These are phyloP conservation scores for Crocidura indochinensis DNA, from an alignment of 2,797 vertebrate genomes.

Conservation along the genomic window DNA sequence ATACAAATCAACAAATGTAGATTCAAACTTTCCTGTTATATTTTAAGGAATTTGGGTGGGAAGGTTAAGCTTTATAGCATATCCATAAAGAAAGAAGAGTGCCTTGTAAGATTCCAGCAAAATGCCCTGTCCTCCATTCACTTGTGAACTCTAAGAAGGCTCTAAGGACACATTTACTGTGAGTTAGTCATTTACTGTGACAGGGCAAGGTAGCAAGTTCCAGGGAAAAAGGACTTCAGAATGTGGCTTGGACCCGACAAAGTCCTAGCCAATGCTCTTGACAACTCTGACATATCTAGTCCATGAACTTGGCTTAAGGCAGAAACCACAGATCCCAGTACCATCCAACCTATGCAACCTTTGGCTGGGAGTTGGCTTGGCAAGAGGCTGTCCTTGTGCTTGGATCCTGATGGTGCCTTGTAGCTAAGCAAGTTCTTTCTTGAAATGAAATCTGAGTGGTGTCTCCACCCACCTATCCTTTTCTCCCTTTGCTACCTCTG, in stretches of 20 bases:
- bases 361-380: background rate
- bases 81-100: background rate
- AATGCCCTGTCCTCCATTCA: background rate
- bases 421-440: background rate
- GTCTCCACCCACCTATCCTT: accelerated
- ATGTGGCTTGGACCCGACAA: background rate
- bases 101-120: background rate
- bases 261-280: background rate
- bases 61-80: background rate
- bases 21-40: constrained; percentile 6
- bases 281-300: too few relatives aligned
- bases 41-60: background rate
- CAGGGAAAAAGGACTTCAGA: background rate
- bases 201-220: background rate
- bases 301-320: background rate
- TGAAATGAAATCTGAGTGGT: background rate
- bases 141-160: background rate
- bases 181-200: background rate
- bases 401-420: background rate
- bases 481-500: background rate
- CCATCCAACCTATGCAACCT: background rate
- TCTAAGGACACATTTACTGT: background rate
- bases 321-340: background rate
- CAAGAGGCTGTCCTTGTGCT: background rate
- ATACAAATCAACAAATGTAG: background rate